A percentile compares a stretch with the other conserved stretches of the same genome.
Evolutionary conservation across 1,140 invertebrate genomes (phyloP).

Genomic region (Sweltsa coloradensis): DNA sequence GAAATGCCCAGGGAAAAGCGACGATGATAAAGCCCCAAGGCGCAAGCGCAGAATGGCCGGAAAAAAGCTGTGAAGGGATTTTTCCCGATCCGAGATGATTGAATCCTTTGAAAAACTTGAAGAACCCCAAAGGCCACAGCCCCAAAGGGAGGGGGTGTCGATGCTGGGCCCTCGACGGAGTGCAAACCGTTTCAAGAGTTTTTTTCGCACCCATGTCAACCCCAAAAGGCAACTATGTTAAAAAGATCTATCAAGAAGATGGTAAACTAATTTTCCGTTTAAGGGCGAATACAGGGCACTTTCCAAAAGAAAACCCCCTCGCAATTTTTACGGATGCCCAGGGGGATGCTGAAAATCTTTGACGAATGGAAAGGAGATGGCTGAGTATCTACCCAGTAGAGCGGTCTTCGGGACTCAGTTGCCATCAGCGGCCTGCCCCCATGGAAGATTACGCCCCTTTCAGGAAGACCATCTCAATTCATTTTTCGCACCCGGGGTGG

Average conservation of each 20-base stretch:
- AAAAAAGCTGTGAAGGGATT: conserved; percentile 69
- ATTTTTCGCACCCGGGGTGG: conserved; percentile 84
- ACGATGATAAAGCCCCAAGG: conserved; percentile 59
- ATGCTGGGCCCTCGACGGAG: conserved; percentile 96
- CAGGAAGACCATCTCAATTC: conserved; percentile 96
- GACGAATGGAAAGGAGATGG: conserved; percentile 92
- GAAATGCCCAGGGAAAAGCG: conserved; percentile 50
- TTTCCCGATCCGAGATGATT: conserved; percentile 71
- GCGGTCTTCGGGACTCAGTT: conserved; percentile 86
- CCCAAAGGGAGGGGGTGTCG: conserved; percentile 91
- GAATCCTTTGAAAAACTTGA: conserved; percentile 98
- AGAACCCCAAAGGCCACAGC: conserved; percentile 82
- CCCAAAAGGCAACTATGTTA: conserved; percentile 82
- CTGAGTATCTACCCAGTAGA: conserved; percentile 90
- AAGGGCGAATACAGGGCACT: conserved; percentile 88
- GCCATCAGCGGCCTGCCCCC: conserved; percentile 87
- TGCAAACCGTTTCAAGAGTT: conserved; percentile 92
- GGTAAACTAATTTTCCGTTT: conserved; percentile 80
- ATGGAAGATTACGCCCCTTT: conserved; percentile 93
- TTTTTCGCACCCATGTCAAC: conserved; percentile 82
- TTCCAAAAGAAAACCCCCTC: conserved; percentile 79
- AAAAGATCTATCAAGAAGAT: conserved; percentile 83
- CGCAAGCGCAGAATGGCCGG: conserved; percentile 69
- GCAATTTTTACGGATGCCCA: conserved; percentile 98
- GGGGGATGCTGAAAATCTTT: conserved; percentile 90